These are phyloP conservation scores for Hydra vulgaris DNA, from an alignment of 30 jellyfish, hydroid and myxozoan species.

Conservation along the genomic window DNA sequence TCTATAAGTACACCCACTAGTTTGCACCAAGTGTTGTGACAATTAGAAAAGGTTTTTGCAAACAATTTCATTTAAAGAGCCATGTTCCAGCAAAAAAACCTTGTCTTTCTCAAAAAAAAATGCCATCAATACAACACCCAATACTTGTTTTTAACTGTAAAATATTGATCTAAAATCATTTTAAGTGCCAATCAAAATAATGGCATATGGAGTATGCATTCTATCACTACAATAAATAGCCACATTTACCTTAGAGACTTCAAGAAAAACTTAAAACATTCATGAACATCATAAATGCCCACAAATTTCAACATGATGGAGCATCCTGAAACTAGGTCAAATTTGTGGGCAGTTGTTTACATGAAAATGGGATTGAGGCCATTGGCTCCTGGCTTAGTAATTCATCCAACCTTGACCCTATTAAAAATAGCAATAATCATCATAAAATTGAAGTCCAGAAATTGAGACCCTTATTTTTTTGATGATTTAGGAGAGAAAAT, in stretches of 20 bases:
- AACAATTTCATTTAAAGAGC: neutral
- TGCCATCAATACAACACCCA: neutral
- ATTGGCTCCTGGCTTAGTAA: neutral
- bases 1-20: no score
- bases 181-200: neutral
- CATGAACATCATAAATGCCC: neutral
- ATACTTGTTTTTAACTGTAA: neutral
- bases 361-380: neutral
- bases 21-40: no score
- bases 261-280: neutral
- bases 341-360: neutral
- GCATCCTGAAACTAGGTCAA: neutral
- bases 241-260: neutral
- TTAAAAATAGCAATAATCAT: neutral
- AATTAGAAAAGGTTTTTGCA: neutral
- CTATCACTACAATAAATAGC: neutral
- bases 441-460: neutral
- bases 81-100: neutral
- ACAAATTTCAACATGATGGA: neutral
- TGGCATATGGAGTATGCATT: neutral
- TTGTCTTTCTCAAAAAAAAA: neutral
- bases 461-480: neutral
- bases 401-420: neutral
- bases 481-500: neutral
- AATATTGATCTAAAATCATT: no score